Evolutionary conservation across 1,140 invertebrate genomes (phyloP), one percentile per base, ranked within the genome.

Genomic region (Drosophila dunni): DNA sequence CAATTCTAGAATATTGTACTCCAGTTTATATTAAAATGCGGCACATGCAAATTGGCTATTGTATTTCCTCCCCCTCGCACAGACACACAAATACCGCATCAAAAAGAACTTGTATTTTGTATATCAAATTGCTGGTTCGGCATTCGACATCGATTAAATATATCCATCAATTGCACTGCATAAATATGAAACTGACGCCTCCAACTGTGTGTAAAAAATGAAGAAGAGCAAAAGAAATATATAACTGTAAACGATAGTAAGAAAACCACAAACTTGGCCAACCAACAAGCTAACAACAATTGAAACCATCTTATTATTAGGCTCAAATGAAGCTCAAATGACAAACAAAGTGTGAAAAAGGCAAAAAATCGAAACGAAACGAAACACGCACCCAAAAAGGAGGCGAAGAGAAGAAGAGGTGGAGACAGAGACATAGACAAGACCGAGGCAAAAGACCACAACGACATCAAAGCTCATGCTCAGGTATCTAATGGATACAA

Each of bases 401-500:
- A 57, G 33, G 8, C 9, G 50, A 20, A 36, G 38, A 8, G 15
- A 20, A 11, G 7, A 34, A 3, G 51, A 4, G 38, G 8, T 38
- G 56, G 42, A 60, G 40, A 24, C 17, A 29, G 8, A 20, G 11
- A 20, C 11, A 38, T 9, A 36, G n/a, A 38, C 34, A n/a, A n/a
- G 46, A 7, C 24, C 2, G 6, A 29, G 24, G 24, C 24, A 29
- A 38, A 44, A 57, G 38, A 51, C 58, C 36, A 64, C 66, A 54
- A 33, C 44, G 40, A 67, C 40, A 66, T 51, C 62, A 63, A 66
- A 57, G 54, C 46, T 36, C 51, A 69, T 40, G 66, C 53, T 58
- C 53, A 83, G 76, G 81, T 84, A 84, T 84, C 81, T 84, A 80
- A 84, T 84, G 73, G 81, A 80, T 84, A 84, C 72, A 70, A 54